Evolutionary conservation across 1,140 invertebrate species (phyloP).

Genomic region (Zaprionus ghesquierei): DNA sequence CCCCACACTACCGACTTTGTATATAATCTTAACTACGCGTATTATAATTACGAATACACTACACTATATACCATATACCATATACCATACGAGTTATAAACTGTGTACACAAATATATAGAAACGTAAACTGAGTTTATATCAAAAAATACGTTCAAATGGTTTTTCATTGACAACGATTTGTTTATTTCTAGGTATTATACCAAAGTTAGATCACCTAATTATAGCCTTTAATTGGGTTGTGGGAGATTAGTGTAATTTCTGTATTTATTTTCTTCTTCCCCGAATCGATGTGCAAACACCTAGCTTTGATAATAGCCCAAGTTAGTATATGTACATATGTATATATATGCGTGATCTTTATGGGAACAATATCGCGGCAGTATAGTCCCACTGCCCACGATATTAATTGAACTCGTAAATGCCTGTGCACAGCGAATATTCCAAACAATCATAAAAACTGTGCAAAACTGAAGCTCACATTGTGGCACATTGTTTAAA

Average conservation of each 20-base stretch:
- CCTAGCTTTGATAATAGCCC: neutral
- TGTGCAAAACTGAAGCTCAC: conserved; percentile 17
- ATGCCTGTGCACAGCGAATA: conserved; percentile 31
- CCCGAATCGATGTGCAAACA: neutral
- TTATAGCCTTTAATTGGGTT: neutral
- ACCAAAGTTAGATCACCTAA: neutral
- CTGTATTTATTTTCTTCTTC: neutral
- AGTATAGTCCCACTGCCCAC: conserved; percentile 14
- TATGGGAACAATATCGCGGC: neutral
- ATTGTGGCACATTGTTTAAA: conserved; percentile 42
- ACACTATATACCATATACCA: conserved; percentile 21
- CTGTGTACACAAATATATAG: conserved; percentile 57
- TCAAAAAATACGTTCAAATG: conserved; percentile 5
- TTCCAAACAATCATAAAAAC: conserved; percentile 35
- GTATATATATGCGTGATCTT: neutral
- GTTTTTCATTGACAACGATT: neutral
- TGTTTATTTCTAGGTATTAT: neutral
- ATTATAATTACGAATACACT: conserved; percentile 30
- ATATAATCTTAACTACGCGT: conserved; percentile 50
- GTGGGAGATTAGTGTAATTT: neutral
- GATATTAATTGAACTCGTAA: conserved; percentile 32
- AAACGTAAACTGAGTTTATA: conserved; percentile 56
- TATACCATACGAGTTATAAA: conserved; percentile 46
- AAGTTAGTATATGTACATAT: neutral
- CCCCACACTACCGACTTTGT: conserved; percentile 37